Evolutionary conservation across 1,140 invertebrate species (phyloP).

Genomic region (Agrilus planipennis): DNA sequence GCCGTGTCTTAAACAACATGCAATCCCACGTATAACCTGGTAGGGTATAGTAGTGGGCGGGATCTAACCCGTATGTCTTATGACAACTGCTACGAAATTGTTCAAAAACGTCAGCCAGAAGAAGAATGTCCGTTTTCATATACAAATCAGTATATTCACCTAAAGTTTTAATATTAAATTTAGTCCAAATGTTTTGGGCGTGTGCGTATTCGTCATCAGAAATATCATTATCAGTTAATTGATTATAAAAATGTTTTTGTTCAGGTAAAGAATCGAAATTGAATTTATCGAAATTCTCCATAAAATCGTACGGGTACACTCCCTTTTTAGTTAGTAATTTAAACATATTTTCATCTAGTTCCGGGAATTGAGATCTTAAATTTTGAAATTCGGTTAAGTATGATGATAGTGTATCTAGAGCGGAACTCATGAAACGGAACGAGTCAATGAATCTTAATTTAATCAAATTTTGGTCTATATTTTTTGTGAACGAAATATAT

Average conservation of each 20-base stretch:
- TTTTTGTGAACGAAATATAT: conserved; percentile 19
- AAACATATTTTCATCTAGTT: too few relatives aligned
- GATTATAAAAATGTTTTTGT: conserved; percentile 26
- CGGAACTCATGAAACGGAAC: conserved; percentile 15
- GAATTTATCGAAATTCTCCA: conserved; percentile 20
- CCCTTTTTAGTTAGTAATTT: conserved; percentile 26
- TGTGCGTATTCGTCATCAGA: conserved; percentile 26
- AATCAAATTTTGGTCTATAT: conserved; percentile 10
- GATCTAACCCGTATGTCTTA: conserved; percentile 24
- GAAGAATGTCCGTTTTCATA: conserved; percentile 16
- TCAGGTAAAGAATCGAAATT: conserved; percentile 20
- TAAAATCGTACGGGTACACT: conserved; percentile 27
- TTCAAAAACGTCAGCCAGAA: conserved; percentile 26
- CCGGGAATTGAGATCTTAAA: too few relatives aligned
- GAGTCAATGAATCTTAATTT: conserved; percentile 19
- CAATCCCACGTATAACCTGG: too few relatives aligned
- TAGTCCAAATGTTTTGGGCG: conserved; percentile 33
- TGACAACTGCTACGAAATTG: conserved; percentile 5
- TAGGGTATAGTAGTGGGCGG: conserved; percentile 25
- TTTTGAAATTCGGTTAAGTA: too few relatives aligned
- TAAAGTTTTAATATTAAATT: conserved; percentile 31
- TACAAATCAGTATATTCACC: conserved; percentile 35
- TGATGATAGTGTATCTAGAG: conserved; percentile 16
- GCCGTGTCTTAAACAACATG: too few relatives aligned
- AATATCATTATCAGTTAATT: conserved; percentile 29